Evolutionary conservation across 1,140 invertebrate species (phyloP), one percentile per base, ranked within the genome.

Genomic region (Agrypnia vestita): DNA sequence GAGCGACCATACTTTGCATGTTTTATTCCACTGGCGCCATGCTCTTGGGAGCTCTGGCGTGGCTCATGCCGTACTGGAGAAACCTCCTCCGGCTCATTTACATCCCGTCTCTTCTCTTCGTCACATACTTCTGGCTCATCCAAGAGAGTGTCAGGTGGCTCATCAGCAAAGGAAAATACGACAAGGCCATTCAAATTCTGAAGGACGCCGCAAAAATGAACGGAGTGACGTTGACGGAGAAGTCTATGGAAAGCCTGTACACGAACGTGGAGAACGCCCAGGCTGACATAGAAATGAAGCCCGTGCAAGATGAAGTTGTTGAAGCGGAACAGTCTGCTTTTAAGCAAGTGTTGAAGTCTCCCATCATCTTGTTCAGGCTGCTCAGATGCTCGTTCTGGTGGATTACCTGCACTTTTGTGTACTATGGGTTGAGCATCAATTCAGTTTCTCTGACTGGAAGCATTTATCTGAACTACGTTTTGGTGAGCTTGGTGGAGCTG

Each of bases 361-460:
- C 87, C 64, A 91, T 91, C 17, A 91, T 93, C 77, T 87, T 94
- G 86, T 91, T 92, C 84, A 90, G 94, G 61, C 86, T 95, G 55
- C 82, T 93, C 1, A 92, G 92, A 25, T 93, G 94, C 69, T 93
- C 91, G 46, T 92, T 94, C 84, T 91, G 92, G 84, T 96, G 93
- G 94, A 88, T 94, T 56, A 93, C 93, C 0, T 93, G 93, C 83
- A 92, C 93, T 0, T 91, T 96, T 78, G 92, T 96, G 3, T 97
- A 96, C 84, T 97, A 96, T 84, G 96, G 95, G 1, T 84, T 97
- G 13, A 94, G 95, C 0, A 91, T 96, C n/a, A 96, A 96, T 84
- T 93, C 95, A 0, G 94, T 95, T 21, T 92, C 94, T 35, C 87
- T 97, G 19, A 93, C 91, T 76, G 94, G 93, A 0, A 92, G 89